Conservation (phyloP, 2,888 invertebrate genomes). For the Apodemia zela region DNA sequence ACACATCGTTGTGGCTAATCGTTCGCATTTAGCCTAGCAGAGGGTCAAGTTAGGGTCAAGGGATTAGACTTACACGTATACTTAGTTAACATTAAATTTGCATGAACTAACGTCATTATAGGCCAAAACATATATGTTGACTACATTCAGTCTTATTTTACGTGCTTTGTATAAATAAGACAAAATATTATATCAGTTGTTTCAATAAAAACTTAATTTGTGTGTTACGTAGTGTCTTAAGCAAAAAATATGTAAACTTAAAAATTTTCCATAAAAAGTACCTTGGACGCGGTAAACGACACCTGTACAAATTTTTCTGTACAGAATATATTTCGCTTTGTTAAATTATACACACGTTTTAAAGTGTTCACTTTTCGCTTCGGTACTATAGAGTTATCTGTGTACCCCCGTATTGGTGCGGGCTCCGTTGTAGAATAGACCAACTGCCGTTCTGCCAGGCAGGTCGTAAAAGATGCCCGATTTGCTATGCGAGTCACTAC, state of each 20-base stretch:
- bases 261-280: conserved; percentile 20
- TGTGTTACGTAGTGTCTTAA: conserved; percentile 11
- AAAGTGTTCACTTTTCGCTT: not conserved
- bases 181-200: conserved; percentile 22
- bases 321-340: conserved; percentile 25
- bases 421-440: too few relatives aligned
- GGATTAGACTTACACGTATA: too few relatives aligned
- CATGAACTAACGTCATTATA: not conserved
- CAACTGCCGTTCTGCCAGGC: too few relatives aligned
- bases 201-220: conserved; percentile 23
- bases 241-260: conserved; percentile 17
- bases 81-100: not conserved
- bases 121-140: not conserved
- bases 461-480: too few relatives aligned
- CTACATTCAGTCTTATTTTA: not conserved
- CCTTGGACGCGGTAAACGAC: conserved; percentile 21
- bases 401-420: too few relatives aligned
- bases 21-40: not conserved
- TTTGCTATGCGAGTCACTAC: too few relatives aligned
- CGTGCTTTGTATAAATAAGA: not conserved
- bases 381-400: not conserved
- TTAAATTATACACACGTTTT: conserved; percentile 26
- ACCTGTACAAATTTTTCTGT: conserved; percentile 35
- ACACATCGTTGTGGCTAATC: not conserved
- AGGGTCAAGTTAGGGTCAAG: not conserved